Evolutionary conservation across 2,113 vertebrate species (phyloP).

Genomic region (Aramus guarauna): DNA sequence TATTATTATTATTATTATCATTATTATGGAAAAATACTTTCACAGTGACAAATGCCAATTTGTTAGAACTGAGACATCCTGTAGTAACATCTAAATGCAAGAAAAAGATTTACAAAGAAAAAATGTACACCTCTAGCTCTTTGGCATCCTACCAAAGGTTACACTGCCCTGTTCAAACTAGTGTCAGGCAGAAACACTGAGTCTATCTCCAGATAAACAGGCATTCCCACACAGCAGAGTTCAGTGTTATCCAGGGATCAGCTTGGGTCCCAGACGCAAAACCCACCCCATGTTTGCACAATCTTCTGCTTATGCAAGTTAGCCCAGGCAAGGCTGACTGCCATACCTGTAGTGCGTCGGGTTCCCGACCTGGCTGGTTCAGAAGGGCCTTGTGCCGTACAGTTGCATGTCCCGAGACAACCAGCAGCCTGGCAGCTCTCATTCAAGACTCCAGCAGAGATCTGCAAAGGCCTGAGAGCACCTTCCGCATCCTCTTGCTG

Average conservation of each 20-base stretch:
- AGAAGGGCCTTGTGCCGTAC: not conserved
- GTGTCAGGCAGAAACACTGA: not conserved
- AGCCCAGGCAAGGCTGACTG: not conserved
- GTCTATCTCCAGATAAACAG: not conserved
- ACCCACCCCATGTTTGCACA: not conserved
- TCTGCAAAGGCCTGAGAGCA: not conserved
- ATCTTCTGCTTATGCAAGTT: not conserved
- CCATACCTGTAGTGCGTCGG: not conserved
- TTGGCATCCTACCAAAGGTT: not conserved
- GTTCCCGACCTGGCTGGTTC: not conserved
- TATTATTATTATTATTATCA: not conserved
- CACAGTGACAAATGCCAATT: not conserved
- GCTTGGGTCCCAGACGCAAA: not conserved
- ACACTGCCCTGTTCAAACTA: not conserved
- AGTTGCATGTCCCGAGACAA: not conserved
- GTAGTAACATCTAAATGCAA: not conserved
- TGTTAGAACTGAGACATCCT: not conserved
- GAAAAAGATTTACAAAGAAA: not conserved
- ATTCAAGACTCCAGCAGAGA: not conserved
- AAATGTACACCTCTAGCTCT: not conserved
- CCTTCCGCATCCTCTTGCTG: not conserved
- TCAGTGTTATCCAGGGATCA: not conserved
- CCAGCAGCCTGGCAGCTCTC: not conserved
- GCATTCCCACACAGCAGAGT: not conserved
- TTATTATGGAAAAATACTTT: not conserved